Conservation (phyloP, 2,113 vertebrate species). For the Brienomyrus longianalis region DNA sequence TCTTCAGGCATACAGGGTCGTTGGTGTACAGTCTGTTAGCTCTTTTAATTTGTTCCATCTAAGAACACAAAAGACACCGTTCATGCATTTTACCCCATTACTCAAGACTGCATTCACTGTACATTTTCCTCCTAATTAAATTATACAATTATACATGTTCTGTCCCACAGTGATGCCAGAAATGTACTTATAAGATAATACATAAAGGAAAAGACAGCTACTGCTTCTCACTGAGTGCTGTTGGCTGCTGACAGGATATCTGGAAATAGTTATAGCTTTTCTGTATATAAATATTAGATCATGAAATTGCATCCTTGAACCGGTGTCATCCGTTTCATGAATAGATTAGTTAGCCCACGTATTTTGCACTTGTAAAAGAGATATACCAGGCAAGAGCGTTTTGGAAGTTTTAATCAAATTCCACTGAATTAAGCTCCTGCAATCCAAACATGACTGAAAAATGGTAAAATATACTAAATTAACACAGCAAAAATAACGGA, state of each 20-base stretch:
- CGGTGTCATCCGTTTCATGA: not conserved
- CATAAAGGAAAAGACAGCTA: not conserved
- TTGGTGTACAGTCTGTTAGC: constrained; percentile 86
- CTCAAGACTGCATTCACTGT: not conserved
- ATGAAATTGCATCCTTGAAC: not conserved
- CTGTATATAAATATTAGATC: not conserved
- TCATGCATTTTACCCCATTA: not conserved
- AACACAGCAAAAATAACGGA: not conserved
- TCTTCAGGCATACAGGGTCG: constrained; percentile 86
- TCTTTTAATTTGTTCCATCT: constrained; percentile 92
- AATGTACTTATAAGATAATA: not conserved
- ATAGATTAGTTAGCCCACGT: not conserved
- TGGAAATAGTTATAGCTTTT: not conserved
- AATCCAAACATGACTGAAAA: not conserved
- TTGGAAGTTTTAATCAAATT: not conserved
- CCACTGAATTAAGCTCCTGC: not conserved
- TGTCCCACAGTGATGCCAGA: not conserved
- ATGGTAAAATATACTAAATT: not conserved
- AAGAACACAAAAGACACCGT: constrained; percentile 24
- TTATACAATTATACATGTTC: not conserved
- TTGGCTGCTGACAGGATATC: not conserved
- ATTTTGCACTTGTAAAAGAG: not conserved
- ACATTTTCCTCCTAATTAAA: not conserved
- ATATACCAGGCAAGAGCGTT: not conserved
- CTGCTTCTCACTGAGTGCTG: not conserved